Conservation (phyloP, 92 coral and sea anemone genomes). For the Umimayanthus kanabou region DNA sequence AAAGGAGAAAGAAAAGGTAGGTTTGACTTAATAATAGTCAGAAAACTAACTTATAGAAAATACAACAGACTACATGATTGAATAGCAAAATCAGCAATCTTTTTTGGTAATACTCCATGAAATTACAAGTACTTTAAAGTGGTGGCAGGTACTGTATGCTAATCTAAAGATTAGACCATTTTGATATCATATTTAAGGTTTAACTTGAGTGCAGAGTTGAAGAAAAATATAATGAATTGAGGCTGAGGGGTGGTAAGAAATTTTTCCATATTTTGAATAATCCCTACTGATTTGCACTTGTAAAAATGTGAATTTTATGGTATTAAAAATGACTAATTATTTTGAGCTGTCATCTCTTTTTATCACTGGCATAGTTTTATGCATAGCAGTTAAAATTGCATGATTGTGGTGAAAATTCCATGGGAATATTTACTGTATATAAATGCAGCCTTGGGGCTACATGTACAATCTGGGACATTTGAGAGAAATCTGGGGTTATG, state of each 20-base stretch:
- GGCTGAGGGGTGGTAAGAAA: not conserved
- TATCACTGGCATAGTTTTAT: not conserved
- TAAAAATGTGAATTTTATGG: not conserved
- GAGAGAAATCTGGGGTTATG: too few species aligned
- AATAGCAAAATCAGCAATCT: too few species aligned
- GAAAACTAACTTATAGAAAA: not conserved
- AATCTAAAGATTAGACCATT: not conserved
- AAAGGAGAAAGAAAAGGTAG: slow-evolving; percentile 55
- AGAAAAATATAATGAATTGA: too few species aligned
- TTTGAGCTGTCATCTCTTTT: too few species aligned
- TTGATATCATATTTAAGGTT: not conserved
- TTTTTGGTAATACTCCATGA: not conserved
- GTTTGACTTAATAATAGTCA: not conserved
- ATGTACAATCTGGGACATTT: too few species aligned
- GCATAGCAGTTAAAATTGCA: not conserved
- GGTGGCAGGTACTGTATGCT: too few species aligned
- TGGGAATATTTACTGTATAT: not conserved
- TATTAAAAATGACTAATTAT: too few species aligned
- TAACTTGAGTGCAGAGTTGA: not conserved
- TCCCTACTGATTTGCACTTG: too few species aligned
- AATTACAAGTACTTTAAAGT: not conserved
- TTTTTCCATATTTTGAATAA: too few species aligned
- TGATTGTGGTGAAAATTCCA: not conserved
- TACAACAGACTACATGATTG: not conserved
- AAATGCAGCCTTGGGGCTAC: too few species aligned